phyloP scores from a whole-genome alignment of 2,888 invertebrate genomes.

The Candidula unifasciata region DNA sequence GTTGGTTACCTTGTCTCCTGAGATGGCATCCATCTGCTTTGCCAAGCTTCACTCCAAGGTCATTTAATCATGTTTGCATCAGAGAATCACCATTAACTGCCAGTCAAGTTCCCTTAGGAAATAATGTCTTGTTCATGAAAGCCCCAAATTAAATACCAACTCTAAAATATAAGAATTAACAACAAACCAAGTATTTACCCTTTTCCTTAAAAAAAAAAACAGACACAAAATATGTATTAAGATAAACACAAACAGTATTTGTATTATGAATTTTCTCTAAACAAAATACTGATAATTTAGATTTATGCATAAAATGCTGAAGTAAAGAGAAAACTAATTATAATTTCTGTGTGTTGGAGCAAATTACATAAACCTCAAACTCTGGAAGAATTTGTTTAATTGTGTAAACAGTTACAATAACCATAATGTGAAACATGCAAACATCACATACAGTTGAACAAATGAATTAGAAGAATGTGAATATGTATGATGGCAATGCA shows the following conservation, averaged over 20 bases:
- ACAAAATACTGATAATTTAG: conserved; percentile 16
- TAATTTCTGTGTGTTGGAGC: neutral
- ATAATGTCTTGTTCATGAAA: too few species aligned
- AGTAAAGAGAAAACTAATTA: conserved; percentile 13
- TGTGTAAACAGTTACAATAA: neutral
- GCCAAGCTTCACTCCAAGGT: too few species aligned
- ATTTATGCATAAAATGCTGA: conserved; percentile 11
- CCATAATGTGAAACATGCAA: neutral
- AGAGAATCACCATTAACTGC: too few species aligned
- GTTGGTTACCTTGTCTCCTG: too few species aligned
- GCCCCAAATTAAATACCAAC: too few species aligned
- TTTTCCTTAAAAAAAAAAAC: too few species aligned
- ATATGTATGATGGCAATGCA: neutral
- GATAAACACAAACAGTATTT: conserved; percentile 1
- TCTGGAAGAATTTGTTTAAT: neutral
- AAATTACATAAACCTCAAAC: neutral
- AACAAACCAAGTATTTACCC: too few species aligned
- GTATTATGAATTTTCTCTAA: conserved; percentile 17
- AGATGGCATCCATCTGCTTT: too few species aligned
- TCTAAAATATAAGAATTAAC: too few species aligned
- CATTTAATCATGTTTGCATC: too few species aligned
- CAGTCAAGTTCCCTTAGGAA: too few species aligned
- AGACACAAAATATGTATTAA: neutral
- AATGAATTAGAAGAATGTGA: neutral
- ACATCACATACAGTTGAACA: neutral